Evolutionary conservation across 2,113 vertebrate species (phyloP).

Genomic region (Thalassoma bifasciatum): DNA sequence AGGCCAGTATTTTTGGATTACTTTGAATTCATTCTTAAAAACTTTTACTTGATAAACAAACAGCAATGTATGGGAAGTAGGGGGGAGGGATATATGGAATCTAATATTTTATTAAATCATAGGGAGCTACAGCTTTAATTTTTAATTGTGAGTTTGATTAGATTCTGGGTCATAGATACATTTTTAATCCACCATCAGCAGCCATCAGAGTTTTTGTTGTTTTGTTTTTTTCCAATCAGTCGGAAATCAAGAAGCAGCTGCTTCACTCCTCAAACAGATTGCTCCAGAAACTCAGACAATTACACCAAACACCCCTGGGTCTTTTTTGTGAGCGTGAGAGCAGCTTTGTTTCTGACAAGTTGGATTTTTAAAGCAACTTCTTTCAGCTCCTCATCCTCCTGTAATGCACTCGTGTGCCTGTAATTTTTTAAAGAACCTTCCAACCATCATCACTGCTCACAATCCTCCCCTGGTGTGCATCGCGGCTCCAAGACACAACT

Average conservation of each 20-base stretch:
- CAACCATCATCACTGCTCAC: conserved; percentile 45
- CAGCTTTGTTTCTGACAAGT: conserved; percentile 42
- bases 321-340: conserved; percentile 16
- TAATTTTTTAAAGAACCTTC: conserved; percentile 56
- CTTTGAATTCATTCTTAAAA: conserved; percentile 1
- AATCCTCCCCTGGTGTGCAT: conserved; percentile 63
- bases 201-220: conserved; percentile 24
- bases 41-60: conserved; percentile 14
- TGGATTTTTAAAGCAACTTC: conserved; percentile 50
- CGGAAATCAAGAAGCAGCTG: conserved; percentile 62
- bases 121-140: conserved; percentile 59
- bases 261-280: conserved; percentile 53
- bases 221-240: conserved; percentile 50
- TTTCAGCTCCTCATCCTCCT: conserved; percentile 31
- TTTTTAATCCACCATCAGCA: conserved; percentile 72
- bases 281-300: conserved; percentile 60
- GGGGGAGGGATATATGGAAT: conserved; percentile 12
- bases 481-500: conserved; percentile 68
- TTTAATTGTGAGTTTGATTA: conserved; percentile 75
- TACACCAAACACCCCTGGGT: conserved; percentile 50
- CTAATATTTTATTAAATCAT: conserved; percentile 71
- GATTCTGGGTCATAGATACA: conserved; percentile 73
- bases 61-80: conserved; percentile 20
- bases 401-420: conserved; percentile 9
- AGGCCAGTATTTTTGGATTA: not conserved